Evolutionary conservation across 2,888 invertebrate genomes (phyloP).

Genomic region (Coenonympha glycerion): DNA sequence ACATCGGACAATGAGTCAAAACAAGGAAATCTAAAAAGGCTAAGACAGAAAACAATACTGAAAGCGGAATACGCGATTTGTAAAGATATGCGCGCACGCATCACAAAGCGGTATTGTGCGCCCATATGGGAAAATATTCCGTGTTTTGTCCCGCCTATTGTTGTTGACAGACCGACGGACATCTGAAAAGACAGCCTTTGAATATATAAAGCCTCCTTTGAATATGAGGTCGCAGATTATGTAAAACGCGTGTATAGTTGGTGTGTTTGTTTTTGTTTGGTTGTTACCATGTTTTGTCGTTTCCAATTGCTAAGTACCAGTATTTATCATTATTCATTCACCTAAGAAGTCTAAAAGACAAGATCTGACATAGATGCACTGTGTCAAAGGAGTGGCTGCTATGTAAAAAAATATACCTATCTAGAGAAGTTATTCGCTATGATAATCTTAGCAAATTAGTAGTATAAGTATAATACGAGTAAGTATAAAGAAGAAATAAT

Average conservation of each 20-base stretch:
- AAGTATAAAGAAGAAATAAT: no score
- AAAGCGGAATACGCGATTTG: constrained; percentile 45
- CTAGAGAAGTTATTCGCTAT: no score
- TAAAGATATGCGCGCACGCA: constrained; percentile 40
- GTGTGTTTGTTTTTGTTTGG: constrained; percentile 6
- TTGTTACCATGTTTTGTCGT: constrained; percentile 29
- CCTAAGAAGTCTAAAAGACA: no score
- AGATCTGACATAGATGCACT: no score
- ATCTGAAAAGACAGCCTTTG: constrained; percentile 70
- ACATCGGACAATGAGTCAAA: constrained; percentile 15
- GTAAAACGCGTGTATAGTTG: constrained; percentile 32
- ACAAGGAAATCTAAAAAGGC: constrained; percentile 31
- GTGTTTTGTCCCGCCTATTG: constrained; percentile 71
- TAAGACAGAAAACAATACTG: constrained; percentile 46
- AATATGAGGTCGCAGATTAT: constrained; percentile 43
- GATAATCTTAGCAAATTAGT: no score
- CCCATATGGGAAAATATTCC: constrained; percentile 71
- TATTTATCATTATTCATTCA: no score
- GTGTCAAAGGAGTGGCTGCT: no score
- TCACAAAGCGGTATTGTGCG: constrained; percentile 64
- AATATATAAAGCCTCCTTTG: constrained; percentile 56
- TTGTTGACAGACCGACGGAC: constrained; percentile 67
- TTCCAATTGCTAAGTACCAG: constrained; percentile 15
- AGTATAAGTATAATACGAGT: no score
- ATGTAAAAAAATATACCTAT: no score